Base-by-base conservation (phyloP, 1,140 invertebrate genomes). In the Antheraea mylitta region DNA sequence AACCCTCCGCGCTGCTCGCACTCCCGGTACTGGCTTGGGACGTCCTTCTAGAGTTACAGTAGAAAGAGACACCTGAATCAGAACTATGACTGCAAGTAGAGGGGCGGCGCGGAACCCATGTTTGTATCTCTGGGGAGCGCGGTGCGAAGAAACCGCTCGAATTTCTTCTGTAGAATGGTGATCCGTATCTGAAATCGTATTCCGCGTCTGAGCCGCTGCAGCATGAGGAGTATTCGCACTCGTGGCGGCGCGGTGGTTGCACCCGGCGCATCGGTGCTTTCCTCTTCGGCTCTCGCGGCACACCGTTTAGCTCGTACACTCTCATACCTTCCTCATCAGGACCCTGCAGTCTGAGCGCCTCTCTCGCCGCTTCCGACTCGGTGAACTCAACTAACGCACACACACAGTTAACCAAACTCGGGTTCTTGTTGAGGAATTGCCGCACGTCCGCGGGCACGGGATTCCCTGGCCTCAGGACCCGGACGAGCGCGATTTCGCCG, bases 361-460 rank as follows among this genome's bases (percentile, higher is more conserved):
- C 95, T 79, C 96, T 94, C 0, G 97, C 97, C 9, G 96, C 95
- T 64, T 97, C 97, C 0, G 97, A 97, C 69, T 96, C 95, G 64
- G 97, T 96, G 85, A 98, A 99, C 92, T 98, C 97, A 58, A 98
- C 95, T 74, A 98, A 93, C 9, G 97, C 97, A 91, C 96, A 98
- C 71, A 97, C 95, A 80, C 96, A 95, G 71, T 95, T 96, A 68
- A 94, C 94, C 83, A 98, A 93, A 83, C 97, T 97, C n/a, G 97
- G 97, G 84, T 98, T 96, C 85, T 97, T 98, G 81, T 96, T 96
- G 73, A 97, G 95, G 79, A 98, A 97, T 86, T 97, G 96, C 67
- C 97, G 95, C 18, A 98, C 96, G 90, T 98, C 97, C 22, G 96
- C 95, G 6, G 97, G 97, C 59, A 98, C 95, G 16, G 96, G 95